Base-by-base conservation (phyloP, 2,888 invertebrate genomes). In the Euproctis similis region DNA sequence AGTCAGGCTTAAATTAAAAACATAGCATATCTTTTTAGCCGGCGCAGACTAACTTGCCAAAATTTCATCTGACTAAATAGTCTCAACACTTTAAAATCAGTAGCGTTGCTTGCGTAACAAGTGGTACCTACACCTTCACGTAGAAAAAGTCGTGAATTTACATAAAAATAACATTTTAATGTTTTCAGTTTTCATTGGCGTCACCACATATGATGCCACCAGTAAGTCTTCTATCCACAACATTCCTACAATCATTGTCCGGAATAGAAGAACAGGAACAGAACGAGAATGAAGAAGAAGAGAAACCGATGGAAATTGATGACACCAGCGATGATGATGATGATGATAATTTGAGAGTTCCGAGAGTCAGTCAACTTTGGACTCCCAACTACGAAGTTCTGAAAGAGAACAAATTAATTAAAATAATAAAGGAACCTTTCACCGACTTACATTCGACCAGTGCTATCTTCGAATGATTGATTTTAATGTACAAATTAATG, bases 141-240 rank as follows among this genome's bases (percentile, higher is more conserved):
- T n/a, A n/a, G n/a, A n/a, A n/a, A n/a, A n/a, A n/a, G n/a, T n/a
- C n/a, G n/a, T n/a, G n/a, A n/a, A n/a, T n/a, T n/a, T n/a, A n/a
- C n/a, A n/a, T n/a, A n/a, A n/a, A n/a, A n/a, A n/a, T n/a, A n/a
- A n/a, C n/a, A n/a, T n/a, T n/a, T n/a, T n/a, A n/a, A 9, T 50
- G 46, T 27, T 70, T 71, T 9, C 63, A 85, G 85, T 73, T 85
- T 26, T 42, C 82, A 12, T 65, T 77, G 2, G 72, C 73, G 0
- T 68, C 85, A 0, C 71, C 85, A 0, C 80, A 85, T 46, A 84
- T 85, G 75, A 54, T 82, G 6, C 84, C 85, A 1, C 73, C 80
- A 4, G 63, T 85, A 8, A 74, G 68, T 34, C 55, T 78, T 0
- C 55, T 85, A 4, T 76, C 73, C 52, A 71, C 81, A 0, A 50